Evolutionary conservation across 2,888 invertebrate genomes (phyloP).

Genomic region (Drosophila koepferae): DNA sequence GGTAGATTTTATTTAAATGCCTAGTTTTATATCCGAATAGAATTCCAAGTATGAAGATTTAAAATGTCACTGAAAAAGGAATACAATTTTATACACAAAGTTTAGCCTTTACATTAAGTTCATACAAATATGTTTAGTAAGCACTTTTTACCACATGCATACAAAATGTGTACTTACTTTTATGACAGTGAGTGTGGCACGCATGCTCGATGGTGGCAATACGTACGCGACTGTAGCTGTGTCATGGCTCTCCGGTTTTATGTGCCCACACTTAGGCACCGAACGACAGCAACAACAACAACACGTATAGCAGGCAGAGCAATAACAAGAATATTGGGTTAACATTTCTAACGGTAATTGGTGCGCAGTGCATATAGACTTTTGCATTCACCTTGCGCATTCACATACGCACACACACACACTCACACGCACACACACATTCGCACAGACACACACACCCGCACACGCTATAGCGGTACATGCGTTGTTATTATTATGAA

Average conservation of each 20-base stretch:
- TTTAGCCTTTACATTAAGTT: not conserved
- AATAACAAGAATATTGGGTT: slow-evolving; percentile 59
- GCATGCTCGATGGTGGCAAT: slow-evolving; percentile 25
- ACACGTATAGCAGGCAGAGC: slow-evolving; percentile 30
- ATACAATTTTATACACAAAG: no score
- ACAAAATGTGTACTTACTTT: slow-evolving; percentile 1
- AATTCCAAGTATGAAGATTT: no score
- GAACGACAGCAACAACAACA: slow-evolving; percentile 8
- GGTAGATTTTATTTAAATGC: no score
- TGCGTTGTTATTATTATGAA: slow-evolving; percentile 31
- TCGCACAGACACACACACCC: not conserved
- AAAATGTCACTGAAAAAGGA: no score
- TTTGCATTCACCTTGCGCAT: slow-evolving; percentile 52
- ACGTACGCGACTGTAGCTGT: slow-evolving; percentile 20
- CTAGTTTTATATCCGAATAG: no score
- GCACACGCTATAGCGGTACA: slow-evolving; percentile 1
- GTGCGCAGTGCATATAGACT: slow-evolving; percentile 52
- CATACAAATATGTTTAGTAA: not conserved
- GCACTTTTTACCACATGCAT: not conserved
- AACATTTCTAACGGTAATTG: slow-evolving; percentile 59
- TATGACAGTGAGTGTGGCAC: slow-evolving; percentile 19
- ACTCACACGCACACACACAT: not conserved
- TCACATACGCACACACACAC: slow-evolving; percentile 20
- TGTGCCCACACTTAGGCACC: slow-evolving; percentile 37
- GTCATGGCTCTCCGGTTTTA: slow-evolving; percentile 27